Base-by-base conservation (phyloP, 2,797 vertebrate genomes). In the Scarus forsteni region DNA sequence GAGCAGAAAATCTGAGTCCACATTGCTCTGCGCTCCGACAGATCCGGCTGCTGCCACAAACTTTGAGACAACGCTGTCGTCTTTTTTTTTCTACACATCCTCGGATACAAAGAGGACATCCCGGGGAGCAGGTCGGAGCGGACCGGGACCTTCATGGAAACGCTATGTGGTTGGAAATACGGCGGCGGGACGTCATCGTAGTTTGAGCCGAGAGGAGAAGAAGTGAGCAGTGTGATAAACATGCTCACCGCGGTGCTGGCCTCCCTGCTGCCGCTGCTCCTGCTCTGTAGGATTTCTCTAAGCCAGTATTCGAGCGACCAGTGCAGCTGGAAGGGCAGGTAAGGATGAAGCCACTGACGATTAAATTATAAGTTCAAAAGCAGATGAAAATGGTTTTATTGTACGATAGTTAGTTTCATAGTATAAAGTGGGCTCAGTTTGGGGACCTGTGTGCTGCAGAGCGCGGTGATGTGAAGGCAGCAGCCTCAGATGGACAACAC, bases 321-420 rank as follows among this genome's bases (percentile, higher is more conserved):
- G 94, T 99, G 98, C 94, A 98, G 95, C 92, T 99, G 98, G 98
- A 98, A 94, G 92, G 98, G 97, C 85, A 99, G 98, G 98, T 98
- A 89, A 96, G 86, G 7, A 6, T 35, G 3, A 9, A 9, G 0
- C 11, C 14, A 1, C 3, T 3, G 2, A 43, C 18, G 38, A n/a
- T 38, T 8, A n/a, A n/a, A 38, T 15, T 9, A n/a, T 27, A 27
- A 27, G 27, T 27, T 27, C 27, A 27, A 27, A 27, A 27, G 27
- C 27, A 27, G 27, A 27, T 27, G 2, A 4, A 2, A 27, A 27
- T 27, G 4, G 27, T 27, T 27, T 27, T 27, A 27, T 27, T 27
- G 27, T 27, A 27, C 2, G 2, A 27, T 27, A 27, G 27, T 27
- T 27, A 27, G 27, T 27, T 27, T 27, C 27, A 27, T 4, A 27